Conservation (phyloP, 2,888 invertebrate genomes). For the Celastrina argiolus region DNA sequence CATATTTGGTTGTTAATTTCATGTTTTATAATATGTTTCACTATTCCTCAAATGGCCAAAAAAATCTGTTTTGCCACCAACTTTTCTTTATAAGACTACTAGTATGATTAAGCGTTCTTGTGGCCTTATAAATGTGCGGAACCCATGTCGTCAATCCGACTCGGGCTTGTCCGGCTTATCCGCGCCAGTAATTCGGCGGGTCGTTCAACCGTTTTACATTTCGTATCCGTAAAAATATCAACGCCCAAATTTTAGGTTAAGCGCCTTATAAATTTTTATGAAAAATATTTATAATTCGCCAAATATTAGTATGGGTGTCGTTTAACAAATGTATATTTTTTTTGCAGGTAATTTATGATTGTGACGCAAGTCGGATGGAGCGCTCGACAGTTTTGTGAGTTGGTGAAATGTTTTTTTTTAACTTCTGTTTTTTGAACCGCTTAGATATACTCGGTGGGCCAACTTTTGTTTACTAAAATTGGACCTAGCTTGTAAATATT, state of each 20-base stretch:
- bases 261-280: constrained; percentile 23
- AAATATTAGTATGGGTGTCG: constrained; percentile 13
- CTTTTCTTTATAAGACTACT: too few relatives aligned
- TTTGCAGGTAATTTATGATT: constrained; percentile 28
- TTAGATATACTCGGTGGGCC: too few relatives aligned
- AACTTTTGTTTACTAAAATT: too few relatives aligned
- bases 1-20: too few relatives aligned
- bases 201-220: constrained; percentile 52
- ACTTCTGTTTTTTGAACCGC: too few relatives aligned
- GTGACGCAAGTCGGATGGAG: not conserved
- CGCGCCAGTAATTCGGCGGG: constrained; percentile 53
- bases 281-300: constrained; percentile 9
- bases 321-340: constrained; percentile 33
- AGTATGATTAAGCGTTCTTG: too few relatives aligned
- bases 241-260: constrained; percentile 14
- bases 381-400: not conserved
- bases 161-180: constrained; percentile 4
- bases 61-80: too few relatives aligned
- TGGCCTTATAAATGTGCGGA: too few relatives aligned
- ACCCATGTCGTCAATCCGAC: not conserved
- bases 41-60: too few relatives aligned
- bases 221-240: constrained; percentile 26
- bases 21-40: too few relatives aligned
- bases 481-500: too few relatives aligned
- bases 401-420: too few relatives aligned